A percentile compares a stretch with the other conserved stretches of the same genome.
Evolutionary conservation across 2,113 vertebrate genomes (phyloP).

Genomic region (Melanotaenia duboulayi): DNA sequence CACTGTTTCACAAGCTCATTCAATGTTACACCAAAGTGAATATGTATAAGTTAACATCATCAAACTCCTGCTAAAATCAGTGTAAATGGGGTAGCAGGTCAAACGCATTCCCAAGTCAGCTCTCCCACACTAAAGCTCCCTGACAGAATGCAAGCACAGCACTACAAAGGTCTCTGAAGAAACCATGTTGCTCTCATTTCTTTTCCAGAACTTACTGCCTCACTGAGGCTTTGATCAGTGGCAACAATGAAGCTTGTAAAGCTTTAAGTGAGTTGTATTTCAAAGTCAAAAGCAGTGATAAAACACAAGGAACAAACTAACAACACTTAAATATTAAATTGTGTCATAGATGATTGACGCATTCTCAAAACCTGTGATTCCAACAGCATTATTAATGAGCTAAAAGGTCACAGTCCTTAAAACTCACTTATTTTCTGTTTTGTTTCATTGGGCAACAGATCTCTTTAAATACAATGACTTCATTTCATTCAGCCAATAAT

Average conservation of each 20-base stretch:
- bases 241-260: constrained; percentile 12
- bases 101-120: constrained; percentile 47
- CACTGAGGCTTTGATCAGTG: constrained; percentile 57
- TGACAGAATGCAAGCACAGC: constrained; percentile 47
- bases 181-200: constrained; percentile 33
- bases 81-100: constrained; percentile 64
- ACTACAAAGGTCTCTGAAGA: constrained; percentile 39
- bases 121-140: constrained; percentile 14
- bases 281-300: constrained; percentile 1
- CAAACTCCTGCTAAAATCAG: constrained; percentile 31
- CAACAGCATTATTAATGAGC: neutral
- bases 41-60: neutral
- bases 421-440: neutral
- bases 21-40: constrained; percentile 19
- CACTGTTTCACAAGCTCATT: constrained; percentile 1
- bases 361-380: too few relatives aligned
- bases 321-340: neutral
- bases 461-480: neutral
- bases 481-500: neutral
- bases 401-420: neutral
- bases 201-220: constrained; percentile 18
- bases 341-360: neutral
- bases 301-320: neutral
- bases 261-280: neutral
- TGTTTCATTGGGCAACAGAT: neutral